Conservation (phyloP, 2,888 invertebrate species). For the Stramonita haemastoma region DNA sequence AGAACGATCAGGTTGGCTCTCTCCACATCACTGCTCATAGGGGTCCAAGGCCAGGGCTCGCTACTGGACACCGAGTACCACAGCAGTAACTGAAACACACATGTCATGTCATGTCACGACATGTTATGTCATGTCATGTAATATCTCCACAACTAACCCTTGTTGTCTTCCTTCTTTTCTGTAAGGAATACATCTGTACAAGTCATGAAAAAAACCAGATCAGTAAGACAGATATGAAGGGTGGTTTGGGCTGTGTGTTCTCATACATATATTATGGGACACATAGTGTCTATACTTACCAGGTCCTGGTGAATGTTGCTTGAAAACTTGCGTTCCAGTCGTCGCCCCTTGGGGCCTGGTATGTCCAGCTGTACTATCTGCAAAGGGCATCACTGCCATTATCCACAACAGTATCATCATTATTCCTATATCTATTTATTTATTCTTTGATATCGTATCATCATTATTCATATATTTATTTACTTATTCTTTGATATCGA, state of each 20-base stretch:
- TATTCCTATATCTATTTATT: too few relatives aligned
- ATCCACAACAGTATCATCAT: too few relatives aligned
- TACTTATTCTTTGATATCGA: too few relatives aligned
- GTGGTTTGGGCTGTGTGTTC: too few relatives aligned
- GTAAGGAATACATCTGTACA: too few relatives aligned
- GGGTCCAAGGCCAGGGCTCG: slow-evolving; percentile 96
- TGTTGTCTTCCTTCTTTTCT: too few relatives aligned
- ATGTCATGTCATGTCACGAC: not conserved
- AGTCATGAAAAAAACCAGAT: too few relatives aligned
- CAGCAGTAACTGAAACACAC: slow-evolving; percentile 81
- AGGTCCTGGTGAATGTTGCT: slow-evolving; percentile 77
- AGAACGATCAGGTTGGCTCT: slow-evolving; percentile 92
- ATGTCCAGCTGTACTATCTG: slow-evolving; percentile 78
- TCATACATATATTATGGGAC: too few relatives aligned
- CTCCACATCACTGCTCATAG: slow-evolving; percentile 89
- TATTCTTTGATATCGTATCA: too few relatives aligned
- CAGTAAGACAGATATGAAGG: too few relatives aligned
- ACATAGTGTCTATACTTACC: slow-evolving; percentile 55
- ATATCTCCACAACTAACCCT: too few relatives aligned
- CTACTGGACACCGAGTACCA: slow-evolving; percentile 91
- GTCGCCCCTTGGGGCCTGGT: slow-evolving; percentile 80
- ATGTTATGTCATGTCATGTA: not conserved
- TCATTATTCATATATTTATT: too few relatives aligned
- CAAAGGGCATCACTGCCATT: not conserved
- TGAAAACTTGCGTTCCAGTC: slow-evolving; percentile 81